These are phyloP conservation scores for Pogona vitticeps DNA, from an alignment of 2,113 vertebrate genomes.

Conservation along the genomic window DNA sequence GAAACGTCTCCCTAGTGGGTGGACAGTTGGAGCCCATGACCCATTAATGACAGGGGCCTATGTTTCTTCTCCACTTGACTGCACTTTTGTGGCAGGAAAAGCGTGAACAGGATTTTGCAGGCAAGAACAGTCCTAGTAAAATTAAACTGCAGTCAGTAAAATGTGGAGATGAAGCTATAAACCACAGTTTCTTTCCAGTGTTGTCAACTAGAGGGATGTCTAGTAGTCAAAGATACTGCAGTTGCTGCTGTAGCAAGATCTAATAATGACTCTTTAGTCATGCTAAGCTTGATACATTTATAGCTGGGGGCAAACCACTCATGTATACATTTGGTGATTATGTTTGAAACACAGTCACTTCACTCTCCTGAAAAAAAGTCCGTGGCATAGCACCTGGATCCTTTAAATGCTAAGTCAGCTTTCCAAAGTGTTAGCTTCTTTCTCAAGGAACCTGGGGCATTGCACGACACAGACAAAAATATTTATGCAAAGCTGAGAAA, in stretches of 20 bases:
- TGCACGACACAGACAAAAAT: not conserved
- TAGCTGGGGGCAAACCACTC: not conserved
- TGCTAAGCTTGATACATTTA: not conserved
- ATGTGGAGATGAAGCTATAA: not conserved
- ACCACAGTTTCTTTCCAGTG: not conserved
- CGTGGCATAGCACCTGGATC: not conserved
- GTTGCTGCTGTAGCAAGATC: not conserved
- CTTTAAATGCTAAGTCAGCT: constrained; percentile 3
- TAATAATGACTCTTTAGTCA: not conserved
- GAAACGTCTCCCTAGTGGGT: not conserved
- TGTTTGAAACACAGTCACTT: not conserved
- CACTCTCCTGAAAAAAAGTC: not conserved
- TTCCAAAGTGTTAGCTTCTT: not conserved
- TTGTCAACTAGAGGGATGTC: not conserved
- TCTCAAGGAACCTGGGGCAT: not conserved
- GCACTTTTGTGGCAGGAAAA: not conserved
- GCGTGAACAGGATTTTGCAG: not conserved
- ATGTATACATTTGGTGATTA: not conserved
- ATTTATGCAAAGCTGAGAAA: not conserved
- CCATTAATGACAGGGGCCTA: not conserved
- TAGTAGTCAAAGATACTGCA: not conserved
- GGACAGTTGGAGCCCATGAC: not conserved
- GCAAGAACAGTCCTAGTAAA: not conserved
- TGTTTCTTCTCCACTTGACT: not conserved
- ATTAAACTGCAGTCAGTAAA: not conserved